phyloP scores from a whole-genome alignment of 2,113 vertebrate genomes.

The Rousettus leschenaultii region DNA sequence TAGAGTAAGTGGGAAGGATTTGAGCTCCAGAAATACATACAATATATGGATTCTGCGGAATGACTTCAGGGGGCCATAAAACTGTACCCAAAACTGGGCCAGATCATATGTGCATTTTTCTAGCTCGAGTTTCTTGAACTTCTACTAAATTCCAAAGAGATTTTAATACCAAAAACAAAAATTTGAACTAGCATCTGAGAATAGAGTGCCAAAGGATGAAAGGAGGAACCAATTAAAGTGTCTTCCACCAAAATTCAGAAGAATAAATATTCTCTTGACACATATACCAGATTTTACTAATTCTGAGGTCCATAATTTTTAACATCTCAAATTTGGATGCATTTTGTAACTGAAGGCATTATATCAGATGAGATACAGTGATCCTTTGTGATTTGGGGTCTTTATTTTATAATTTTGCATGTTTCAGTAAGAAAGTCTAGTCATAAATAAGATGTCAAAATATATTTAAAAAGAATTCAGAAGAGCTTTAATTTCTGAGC shows the following conservation, averaged over 20 bases:
- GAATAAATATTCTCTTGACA: neutral
- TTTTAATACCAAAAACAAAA: neutral
- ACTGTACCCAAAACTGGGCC: neutral
- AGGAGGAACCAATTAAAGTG: neutral
- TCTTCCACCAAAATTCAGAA: neutral
- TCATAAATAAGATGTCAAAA: neutral
- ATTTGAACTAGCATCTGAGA: neutral
- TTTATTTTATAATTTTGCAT: neutral
- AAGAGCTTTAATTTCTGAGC: neutral
- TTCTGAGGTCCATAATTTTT: neutral
- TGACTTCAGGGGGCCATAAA: neutral
- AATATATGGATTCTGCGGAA: neutral
- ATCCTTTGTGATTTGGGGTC: neutral
- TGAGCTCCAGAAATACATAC: neutral
- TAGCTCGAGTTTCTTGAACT: neutral
- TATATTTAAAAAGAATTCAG: neutral
- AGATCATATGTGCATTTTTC: neutral
- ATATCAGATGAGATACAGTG: neutral
- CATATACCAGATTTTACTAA: neutral
- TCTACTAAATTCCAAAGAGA: neutral
- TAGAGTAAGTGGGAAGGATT: neutral
- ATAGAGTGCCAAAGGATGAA: neutral
- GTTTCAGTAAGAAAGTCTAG: neutral
- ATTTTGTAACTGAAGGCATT: neutral
- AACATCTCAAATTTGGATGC: neutral